Base-by-base conservation (phyloP, 2,797 vertebrate genomes). In the Chanos chanos region DNA sequence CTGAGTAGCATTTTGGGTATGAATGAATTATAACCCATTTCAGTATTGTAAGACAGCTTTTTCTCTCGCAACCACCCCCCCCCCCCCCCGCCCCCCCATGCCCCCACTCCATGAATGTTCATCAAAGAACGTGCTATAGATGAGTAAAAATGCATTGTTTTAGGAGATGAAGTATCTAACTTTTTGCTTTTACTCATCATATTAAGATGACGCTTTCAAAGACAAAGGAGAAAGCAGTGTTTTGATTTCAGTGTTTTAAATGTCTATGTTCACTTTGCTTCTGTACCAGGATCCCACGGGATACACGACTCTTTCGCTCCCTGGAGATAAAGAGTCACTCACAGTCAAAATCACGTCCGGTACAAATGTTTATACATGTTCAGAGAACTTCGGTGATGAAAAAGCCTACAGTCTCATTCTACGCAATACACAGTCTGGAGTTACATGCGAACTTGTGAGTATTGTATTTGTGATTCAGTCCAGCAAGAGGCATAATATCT, bases 401-500 rank as follows among this genome's bases (percentile, higher is more conserved):
- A 78, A 74, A 30, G 80, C 86, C 45, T 94, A 95, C 77, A 94
- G 83, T 59, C 84, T 98, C 68, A 62, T 94, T 68, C 31, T 96
- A 53, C 77, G 71, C 77, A 31, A 74, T 0, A 21, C 61, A 13
- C 6, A 7, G 19, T 8, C 2, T 33, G 34, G 2, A 2, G 31
- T 62, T 27, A 53, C 16, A 1, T 96, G 91, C 71, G 74, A 7
- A 66, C 83, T 92, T 70, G 96, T 97, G 77, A 92, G 91, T 85
- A 21, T 45, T 28, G 22, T 3, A 7, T 52, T 44, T n/a, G 24
- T 9, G 12, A 51, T 41, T 33, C 25, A 3, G 53, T 19, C 19
- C 16, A 53, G 31, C 27, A 34, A 28, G 18, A 7, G 13, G 3
- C 12, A 12, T 33, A 9, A 16, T 33, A 4, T 53, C 1, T 27